phyloP scores from a whole-genome alignment of 2,797 vertebrate genomes.

The Gadopsis marmoratus region DNA sequence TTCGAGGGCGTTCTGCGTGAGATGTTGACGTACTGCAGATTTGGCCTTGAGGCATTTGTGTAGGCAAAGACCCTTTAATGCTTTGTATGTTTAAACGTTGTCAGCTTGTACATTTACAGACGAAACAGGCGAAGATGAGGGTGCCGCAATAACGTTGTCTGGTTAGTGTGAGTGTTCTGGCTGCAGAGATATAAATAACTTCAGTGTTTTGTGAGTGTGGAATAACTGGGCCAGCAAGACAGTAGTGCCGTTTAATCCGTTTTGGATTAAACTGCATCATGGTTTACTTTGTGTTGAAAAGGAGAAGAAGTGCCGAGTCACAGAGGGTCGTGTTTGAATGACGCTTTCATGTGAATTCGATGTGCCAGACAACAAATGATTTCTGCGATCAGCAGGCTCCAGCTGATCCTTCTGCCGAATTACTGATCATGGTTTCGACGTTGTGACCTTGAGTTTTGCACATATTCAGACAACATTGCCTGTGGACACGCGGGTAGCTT shows the following conservation, averaged over 20 bases:
- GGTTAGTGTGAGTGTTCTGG: neutral
- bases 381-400: neutral
- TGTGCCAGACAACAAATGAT: neutral
- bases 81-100: neutral
- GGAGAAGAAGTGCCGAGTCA: neutral
- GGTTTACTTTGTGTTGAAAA: constrained; percentile 14
- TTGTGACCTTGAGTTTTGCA: neutral
- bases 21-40: neutral
- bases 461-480: neutral
- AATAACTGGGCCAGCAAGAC: constrained; percentile 41
- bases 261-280: constrained; percentile 33
- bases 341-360: neutral
- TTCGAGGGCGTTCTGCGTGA: neutral
- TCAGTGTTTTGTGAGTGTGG: constrained; percentile 24
- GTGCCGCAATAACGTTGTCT: constrained; percentile 1
- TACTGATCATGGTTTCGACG: neutral
- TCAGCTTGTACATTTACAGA: neutral
- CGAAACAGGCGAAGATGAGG: neutral
- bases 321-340: neutral
- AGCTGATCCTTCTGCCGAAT: neutral
- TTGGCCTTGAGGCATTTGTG: neutral
- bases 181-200: constrained; percentile 58
- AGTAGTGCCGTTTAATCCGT: constrained; percentile 40
- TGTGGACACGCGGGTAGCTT: neutral
- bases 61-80: neutral